A percentile compares a stretch with the other conserved stretches of the same genome.
Evolutionary conservation across 2,113 vertebrate genomes (phyloP).

Genomic region (Okapia johnstoni): DNA sequence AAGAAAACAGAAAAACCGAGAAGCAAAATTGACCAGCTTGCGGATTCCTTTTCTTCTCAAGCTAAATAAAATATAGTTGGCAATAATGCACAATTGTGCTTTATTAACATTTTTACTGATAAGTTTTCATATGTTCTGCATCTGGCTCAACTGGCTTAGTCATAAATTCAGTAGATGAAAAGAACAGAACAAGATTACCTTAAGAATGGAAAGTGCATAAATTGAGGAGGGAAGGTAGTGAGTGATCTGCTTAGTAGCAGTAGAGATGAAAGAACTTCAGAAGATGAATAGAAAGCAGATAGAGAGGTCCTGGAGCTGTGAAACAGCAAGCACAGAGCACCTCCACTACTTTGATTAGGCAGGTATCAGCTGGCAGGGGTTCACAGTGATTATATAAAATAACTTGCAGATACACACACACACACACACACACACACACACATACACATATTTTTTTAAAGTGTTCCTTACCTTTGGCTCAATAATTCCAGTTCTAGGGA

Average conservation of each 20-base stretch:
- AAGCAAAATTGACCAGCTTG: neutral
- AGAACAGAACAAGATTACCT: neutral
- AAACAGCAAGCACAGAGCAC: neutral
- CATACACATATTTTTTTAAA: neutral
- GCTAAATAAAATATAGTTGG: neutral
- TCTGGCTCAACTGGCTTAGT: neutral
- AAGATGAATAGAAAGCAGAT: neutral
- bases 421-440: no score
- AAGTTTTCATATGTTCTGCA: neutral
- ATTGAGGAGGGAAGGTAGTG: neutral
- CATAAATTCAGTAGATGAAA: neutral
- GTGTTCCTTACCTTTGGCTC: neutral
- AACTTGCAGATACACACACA: neutral
- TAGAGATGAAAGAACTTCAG: neutral
- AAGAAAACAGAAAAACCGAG: neutral
- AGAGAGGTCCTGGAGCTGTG: neutral
- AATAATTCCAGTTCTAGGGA: neutral
- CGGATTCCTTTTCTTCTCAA: neutral
- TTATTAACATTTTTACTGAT: neutral
- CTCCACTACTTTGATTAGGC: neutral
- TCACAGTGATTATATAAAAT: neutral
- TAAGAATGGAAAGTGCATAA: neutral
- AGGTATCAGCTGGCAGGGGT: neutral
- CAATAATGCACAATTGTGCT: neutral
- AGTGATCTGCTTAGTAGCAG: neutral